phyloP scores from a whole-genome alignment of 2,797 vertebrate species.

The Hozukius guyotensis region DNA sequence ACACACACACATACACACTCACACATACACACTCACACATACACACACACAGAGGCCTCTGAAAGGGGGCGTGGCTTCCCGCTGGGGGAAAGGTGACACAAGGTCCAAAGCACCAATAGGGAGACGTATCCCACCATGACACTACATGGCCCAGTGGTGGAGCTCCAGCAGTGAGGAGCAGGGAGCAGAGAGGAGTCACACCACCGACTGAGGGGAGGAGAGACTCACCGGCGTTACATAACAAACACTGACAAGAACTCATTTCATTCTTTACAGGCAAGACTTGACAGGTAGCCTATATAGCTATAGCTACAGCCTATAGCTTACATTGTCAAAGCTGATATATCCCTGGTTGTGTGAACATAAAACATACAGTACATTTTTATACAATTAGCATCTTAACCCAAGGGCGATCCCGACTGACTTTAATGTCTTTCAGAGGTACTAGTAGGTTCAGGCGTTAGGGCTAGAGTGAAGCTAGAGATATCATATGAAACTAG shows the following conservation, averaged over 20 bases:
- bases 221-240: background rate
- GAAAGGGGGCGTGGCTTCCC: constrained; percentile 25
- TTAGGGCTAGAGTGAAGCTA: too few species aligned
- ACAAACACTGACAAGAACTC: background rate
- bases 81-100: constrained; percentile 44
- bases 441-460: too few species aligned
- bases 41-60: background rate
- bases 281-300: background rate
- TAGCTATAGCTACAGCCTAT: too few species aligned
- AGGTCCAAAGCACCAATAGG: constrained; percentile 56
- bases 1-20: background rate
- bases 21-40: background rate
- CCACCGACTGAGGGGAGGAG: constrained; percentile 51
- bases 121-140: constrained; percentile 24
- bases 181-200: constrained; percentile 44
- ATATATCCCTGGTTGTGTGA: background rate
- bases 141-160: constrained; percentile 25
- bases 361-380: background rate
- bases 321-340: background rate
- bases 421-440: too few species aligned
- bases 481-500: too few species aligned
- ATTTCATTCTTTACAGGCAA: background rate
- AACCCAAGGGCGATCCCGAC: too few species aligned
- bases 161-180: constrained; percentile 1
- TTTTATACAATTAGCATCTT: background rate